Conservation (phyloP, 2,797 vertebrate genomes). For the Pseudochaenichthys georgianus region DNA sequence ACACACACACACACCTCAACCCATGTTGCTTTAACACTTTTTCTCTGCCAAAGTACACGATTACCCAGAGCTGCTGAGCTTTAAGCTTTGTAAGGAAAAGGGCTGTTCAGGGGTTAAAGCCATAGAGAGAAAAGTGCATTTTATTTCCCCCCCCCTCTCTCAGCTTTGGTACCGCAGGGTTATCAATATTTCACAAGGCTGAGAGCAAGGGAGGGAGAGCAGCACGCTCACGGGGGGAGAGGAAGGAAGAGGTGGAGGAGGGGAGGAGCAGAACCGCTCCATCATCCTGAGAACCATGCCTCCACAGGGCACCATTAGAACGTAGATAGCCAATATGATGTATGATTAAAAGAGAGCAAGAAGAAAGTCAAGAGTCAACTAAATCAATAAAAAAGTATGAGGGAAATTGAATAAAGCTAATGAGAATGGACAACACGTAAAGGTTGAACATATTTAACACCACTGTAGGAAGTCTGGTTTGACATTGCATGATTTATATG, state of each 20-base stretch:
- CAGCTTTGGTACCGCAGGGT: constrained; percentile 29
- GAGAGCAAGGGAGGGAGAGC: constrained; percentile 8
- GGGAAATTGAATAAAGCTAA: constrained; percentile 21
- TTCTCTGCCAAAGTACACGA: constrained; percentile 36
- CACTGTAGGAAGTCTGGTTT: background rate
- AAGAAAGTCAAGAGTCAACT: background rate
- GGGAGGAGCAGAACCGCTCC: constrained; percentile 30
- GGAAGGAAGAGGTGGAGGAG: constrained; percentile 2
- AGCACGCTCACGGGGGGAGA: constrained; percentile 18
- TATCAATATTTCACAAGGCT: constrained; percentile 63
- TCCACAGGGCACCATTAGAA: constrained; percentile 38
- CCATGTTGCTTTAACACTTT: constrained; percentile 21
- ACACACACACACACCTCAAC: background rate
- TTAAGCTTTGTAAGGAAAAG: background rate
- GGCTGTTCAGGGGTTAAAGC: constrained; percentile 23
- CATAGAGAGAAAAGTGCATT: constrained; percentile 27
- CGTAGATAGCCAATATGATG: constrained; percentile 16
- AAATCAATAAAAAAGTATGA: constrained; percentile 16
- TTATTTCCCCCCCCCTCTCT: background rate
- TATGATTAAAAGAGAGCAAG: constrained; percentile 29
- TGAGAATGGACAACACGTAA: background rate
- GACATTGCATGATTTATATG: constrained; percentile 19
- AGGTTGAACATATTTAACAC: constrained; percentile 21
- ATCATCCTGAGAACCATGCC: constrained; percentile 34
- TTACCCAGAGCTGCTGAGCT: constrained; percentile 28